A percentile compares a stretch with the other conserved stretches of the same genome.
These are phyloP conservation scores for Scrobipalpa atriplicella DNA, from an alignment of 2,888 invertebrate genomes.

Conservation along the genomic window DNA sequence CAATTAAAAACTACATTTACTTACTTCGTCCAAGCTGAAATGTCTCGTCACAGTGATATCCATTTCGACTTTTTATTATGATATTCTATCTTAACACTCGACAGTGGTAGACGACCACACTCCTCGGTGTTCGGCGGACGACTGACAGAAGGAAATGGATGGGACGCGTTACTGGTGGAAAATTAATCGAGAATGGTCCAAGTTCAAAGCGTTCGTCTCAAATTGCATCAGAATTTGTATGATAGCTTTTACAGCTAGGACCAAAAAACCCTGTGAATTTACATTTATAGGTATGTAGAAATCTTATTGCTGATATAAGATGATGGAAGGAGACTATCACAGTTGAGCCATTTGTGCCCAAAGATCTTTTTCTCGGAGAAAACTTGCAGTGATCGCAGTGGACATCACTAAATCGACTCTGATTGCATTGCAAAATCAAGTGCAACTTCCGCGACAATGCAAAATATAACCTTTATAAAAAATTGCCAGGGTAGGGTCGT, in stretches of 20 bases:
- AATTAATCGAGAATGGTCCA: conserved; percentile 48
- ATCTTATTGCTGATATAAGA: too few relatives aligned
- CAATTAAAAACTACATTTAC: conserved; percentile 38
- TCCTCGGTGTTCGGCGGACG: conserved; percentile 42
- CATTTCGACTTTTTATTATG: conserved; percentile 51
- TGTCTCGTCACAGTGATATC: conserved; percentile 77
- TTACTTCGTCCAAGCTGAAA: conserved; percentile 78
- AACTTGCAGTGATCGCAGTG: too few relatives aligned
- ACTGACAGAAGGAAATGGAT: conserved; percentile 61
- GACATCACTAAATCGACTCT: too few relatives aligned
- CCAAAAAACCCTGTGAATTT: too few relatives aligned
- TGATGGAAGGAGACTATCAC: too few relatives aligned
- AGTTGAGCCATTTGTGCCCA: too few relatives aligned
- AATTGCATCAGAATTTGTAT: neutral
- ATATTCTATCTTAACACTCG: neutral
- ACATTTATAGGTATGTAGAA: too few relatives aligned
- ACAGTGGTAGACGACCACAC: conserved; percentile 41
- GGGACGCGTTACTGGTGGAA: conserved; percentile 35
- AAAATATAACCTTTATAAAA: too few relatives aligned
- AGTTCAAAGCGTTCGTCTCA: conserved; percentile 34
- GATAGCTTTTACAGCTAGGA: neutral
- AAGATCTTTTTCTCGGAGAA: too few relatives aligned
- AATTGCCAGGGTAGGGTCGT: too few relatives aligned
- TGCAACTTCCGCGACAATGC: too few relatives aligned
- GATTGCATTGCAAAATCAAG: too few relatives aligned